phyloP scores from a whole-genome alignment of 2,113 vertebrate genomes.

The Tichodroma muraria region DNA sequence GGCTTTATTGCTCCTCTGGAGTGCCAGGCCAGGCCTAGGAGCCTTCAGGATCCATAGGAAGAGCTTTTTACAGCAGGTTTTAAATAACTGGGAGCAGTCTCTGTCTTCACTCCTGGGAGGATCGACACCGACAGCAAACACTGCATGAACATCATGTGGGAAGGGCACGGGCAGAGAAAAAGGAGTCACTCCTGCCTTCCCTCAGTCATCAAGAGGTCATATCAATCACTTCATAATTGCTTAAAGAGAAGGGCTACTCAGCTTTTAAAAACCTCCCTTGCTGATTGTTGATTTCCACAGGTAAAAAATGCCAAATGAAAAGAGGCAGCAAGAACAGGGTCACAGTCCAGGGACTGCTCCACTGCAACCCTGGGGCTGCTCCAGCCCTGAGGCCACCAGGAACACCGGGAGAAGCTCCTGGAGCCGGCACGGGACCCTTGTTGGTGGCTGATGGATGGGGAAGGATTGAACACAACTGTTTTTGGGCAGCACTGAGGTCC shows the following conservation, averaged over 20 bases:
- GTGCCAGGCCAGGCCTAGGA: background rate
- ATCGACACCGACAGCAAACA: background rate
- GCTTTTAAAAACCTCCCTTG: background rate
- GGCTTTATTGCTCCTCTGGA: background rate
- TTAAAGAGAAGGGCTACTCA: background rate
- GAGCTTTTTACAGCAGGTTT: background rate
- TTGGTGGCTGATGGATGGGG: background rate
- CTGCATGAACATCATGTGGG: rapidly evolving
- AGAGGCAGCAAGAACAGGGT: background rate
- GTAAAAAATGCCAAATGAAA: background rate
- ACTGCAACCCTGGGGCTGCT: background rate
- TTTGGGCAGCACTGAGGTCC: background rate
- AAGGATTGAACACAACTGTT: background rate
- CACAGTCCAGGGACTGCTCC: background rate
- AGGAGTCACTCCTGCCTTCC: background rate
- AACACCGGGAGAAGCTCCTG: background rate
- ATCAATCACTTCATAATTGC: background rate
- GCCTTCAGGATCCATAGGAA: background rate
- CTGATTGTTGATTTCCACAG: background rate
- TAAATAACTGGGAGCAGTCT: background rate
- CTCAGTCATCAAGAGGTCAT: background rate
- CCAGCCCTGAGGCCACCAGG: background rate
- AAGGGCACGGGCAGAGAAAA: background rate
- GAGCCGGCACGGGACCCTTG: rapidly evolving
- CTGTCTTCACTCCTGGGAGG: background rate